A percentile compares a stretch with the other conserved stretches of the same genome.
These are phyloP conservation scores for Cottus gobio DNA, from an alignment of 2,113 vertebrate genomes.

Conservation along the genomic window DNA sequence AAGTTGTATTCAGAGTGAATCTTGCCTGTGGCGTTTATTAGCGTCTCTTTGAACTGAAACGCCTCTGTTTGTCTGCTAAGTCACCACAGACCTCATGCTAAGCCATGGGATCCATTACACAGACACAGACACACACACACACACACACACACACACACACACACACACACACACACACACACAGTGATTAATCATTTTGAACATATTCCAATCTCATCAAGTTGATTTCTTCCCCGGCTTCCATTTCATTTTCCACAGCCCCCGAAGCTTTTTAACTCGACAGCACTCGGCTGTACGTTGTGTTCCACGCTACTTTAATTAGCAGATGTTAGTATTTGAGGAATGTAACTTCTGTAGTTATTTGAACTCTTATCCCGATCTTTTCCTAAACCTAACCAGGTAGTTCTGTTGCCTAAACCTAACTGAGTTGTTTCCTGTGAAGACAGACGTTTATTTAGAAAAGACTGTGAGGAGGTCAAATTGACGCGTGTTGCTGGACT, in stretches of 20 bases:
- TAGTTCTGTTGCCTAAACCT: neutral
- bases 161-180: neutral
- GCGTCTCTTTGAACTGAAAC: slow-evolving; percentile 34
- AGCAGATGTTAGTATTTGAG: neutral
- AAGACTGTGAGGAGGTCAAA: neutral
- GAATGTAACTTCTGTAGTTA: too few species aligned
- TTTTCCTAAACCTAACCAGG: too few species aligned
- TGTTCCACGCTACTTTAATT: neutral
- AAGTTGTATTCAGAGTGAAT: neutral
- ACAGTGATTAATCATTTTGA: slow-evolving; percentile 37
- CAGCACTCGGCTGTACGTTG: neutral
- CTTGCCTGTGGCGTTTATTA: neutral
- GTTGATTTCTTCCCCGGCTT: slow-evolving; percentile 51
- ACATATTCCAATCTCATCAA: slow-evolving; percentile 49
- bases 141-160: slow-evolving; percentile 19
- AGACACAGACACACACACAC: neutral
- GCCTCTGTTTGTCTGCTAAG: slow-evolving; percentile 28
- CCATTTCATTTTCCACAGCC: slow-evolving; percentile 40
- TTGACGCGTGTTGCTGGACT: neutral
- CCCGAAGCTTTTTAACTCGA: neutral
- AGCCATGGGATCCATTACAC: slow-evolving; percentile 35
- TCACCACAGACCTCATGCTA: slow-evolving; percentile 34
- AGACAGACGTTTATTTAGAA: neutral
- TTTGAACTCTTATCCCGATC: too few species aligned
- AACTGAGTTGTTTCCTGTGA: neutral